Evolutionary conservation across 2,113 vertebrate genomes (phyloP).

Genomic region (Fulica atra): DNA sequence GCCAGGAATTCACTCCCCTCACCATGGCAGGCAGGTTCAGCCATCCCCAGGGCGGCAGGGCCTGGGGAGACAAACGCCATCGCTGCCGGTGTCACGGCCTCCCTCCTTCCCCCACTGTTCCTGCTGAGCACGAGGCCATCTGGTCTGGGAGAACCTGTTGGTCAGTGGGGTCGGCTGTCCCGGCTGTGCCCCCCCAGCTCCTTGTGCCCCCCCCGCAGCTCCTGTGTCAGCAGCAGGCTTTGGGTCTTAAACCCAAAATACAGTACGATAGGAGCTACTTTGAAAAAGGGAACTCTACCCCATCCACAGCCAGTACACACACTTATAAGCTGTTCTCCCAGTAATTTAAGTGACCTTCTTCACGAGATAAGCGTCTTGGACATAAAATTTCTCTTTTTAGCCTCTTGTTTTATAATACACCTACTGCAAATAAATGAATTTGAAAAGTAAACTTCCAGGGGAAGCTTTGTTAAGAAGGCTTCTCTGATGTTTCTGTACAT

Average conservation of each 20-base stretch:
- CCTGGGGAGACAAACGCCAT: neutral
- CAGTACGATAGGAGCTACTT: neutral
- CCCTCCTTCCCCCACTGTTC: neutral
- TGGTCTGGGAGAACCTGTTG: neutral
- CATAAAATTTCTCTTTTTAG: neutral
- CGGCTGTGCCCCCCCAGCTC: neutral
- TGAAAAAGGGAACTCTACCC: neutral
- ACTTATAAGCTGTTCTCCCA: neutral
- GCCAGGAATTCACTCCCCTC: neutral
- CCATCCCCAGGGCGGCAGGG: neutral
- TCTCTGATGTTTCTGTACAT: neutral
- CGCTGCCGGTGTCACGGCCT: too few relatives aligned
- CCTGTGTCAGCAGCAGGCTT: too few relatives aligned
- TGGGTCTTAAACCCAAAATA: neutral
- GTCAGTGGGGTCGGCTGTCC: neutral
- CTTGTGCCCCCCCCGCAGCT: neutral
- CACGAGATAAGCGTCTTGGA: neutral
- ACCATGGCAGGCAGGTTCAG: neutral
- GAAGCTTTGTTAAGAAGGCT: neutral
- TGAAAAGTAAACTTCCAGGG: neutral
- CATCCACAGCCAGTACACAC: neutral
- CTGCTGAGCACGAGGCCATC: neutral
- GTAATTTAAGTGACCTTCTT: neutral
- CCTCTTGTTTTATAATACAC: neutral
- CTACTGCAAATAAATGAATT: neutral